Conservation (phyloP, 2,113 vertebrate species). For the Mus pahari region DNA sequence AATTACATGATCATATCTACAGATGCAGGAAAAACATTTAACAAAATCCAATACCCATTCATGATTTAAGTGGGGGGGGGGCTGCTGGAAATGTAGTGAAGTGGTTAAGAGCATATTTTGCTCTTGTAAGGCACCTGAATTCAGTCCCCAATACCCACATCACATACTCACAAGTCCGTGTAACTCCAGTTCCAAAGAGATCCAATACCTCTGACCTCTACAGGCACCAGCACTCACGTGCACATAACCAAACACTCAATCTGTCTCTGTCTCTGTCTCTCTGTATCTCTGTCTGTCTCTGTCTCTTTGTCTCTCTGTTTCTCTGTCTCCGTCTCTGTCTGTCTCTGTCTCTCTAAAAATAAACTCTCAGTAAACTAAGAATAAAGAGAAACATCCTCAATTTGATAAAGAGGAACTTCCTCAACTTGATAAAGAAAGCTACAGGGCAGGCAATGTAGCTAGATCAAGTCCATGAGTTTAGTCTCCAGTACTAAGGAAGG, state of each 20-base stretch:
- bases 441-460: neutral
- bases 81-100: neutral
- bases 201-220: neutral
- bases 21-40: neutral
- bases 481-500: neutral
- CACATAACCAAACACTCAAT: neutral
- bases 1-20: constrained; percentile 16
- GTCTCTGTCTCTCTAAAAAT: neutral
- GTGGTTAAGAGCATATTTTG: neutral
- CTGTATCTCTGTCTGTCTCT: too few relatives aligned
- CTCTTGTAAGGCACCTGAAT: neutral
- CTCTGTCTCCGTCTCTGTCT: too few relatives aligned
- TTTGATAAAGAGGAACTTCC: neutral
- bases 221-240: neutral
- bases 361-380: neutral
- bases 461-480: neutral
- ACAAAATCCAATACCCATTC: neutral
- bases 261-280: too few relatives aligned
- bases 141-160: neutral
- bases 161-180: neutral
- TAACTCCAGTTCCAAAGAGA: neutral
- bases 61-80: neutral
- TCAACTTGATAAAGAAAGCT: neutral
- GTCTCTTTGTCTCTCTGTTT: too few relatives aligned
- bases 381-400: neutral